A percentile compares a stretch with the other conserved stretches of the same genome.
phyloP scores from a whole-genome alignment of 2,888 invertebrate genomes.

The Drosophila subquinaria region DNA sequence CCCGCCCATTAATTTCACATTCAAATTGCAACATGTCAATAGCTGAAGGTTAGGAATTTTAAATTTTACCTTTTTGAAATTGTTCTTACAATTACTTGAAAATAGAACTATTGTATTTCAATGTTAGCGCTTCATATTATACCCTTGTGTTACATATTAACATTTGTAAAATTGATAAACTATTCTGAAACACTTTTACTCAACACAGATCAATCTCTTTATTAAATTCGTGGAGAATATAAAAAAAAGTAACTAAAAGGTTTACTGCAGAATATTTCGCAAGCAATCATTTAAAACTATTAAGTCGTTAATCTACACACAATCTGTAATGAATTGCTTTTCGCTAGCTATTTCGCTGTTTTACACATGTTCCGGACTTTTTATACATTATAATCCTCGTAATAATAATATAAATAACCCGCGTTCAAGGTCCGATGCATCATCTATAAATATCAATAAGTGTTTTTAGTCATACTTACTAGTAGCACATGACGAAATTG shows the following conservation, averaged over 20 bases:
- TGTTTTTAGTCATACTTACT: conserved; percentile 32
- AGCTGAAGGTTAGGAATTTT: conserved; percentile 2
- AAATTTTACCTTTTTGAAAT: background rate
- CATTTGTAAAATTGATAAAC: too few species aligned
- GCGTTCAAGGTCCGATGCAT: conserved; percentile 39
- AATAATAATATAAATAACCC: conserved; percentile 19
- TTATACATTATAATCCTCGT: conserved; percentile 8
- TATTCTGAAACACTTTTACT: too few species aligned
- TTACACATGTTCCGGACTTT: conserved; percentile 14
- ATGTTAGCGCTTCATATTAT: too few species aligned
- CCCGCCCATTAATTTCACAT: background rate
- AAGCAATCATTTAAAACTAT: background rate
- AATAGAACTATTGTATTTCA: background rate
- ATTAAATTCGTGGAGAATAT: background rate
- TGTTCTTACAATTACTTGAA: background rate
- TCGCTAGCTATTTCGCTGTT: background rate
- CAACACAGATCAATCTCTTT: too few species aligned
- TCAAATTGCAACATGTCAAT: conserved; percentile 1
- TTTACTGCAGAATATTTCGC: background rate
- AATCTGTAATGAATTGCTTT: conserved; percentile 11
- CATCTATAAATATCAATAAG: conserved; percentile 30
- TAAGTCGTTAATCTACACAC: conserved; percentile 10
- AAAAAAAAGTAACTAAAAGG: too few species aligned
- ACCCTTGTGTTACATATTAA: too few species aligned
- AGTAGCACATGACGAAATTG: conserved; percentile 24